phyloP scores from a whole-genome alignment of 2,797 vertebrate species.

The Sorex maritimensis region DNA sequence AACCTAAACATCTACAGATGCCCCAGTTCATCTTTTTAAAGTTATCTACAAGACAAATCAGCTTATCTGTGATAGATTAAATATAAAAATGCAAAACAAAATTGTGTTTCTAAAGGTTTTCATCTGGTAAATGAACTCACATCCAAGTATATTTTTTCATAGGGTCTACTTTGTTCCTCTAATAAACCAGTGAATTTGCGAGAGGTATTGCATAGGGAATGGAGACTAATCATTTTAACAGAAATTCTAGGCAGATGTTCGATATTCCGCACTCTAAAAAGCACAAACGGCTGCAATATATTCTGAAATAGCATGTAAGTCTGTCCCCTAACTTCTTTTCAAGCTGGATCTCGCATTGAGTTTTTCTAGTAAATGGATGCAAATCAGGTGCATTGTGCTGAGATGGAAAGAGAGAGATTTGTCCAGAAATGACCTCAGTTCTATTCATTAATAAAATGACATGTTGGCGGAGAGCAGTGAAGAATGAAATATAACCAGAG shows the following conservation, averaged over 20 bases:
- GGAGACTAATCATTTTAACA: slow-evolving; percentile 79
- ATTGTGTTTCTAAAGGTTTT: slow-evolving; percentile 84
- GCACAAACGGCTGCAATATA: slow-evolving; percentile 79
- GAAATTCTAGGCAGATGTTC: slow-evolving; percentile 76
- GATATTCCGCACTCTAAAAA: slow-evolving; percentile 59
- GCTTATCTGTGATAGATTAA: slow-evolving; percentile 84
- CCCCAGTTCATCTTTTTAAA: slow-evolving; percentile 84
- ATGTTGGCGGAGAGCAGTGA: slow-evolving; percentile 89
- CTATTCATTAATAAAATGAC: slow-evolving; percentile 92
- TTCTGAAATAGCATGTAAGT: slow-evolving; percentile 87
- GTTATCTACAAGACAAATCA: slow-evolving; percentile 87
- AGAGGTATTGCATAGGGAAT: slow-evolving; percentile 71
- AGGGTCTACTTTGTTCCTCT: slow-evolving; percentile 73
- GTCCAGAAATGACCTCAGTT: slow-evolving; percentile 92
- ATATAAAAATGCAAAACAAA: slow-evolving; percentile 84
- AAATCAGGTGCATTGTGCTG: slow-evolving; percentile 92
- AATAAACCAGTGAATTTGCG: slow-evolving; percentile 77
- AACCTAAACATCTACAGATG: slow-evolving; percentile 88
- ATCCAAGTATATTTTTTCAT: slow-evolving; percentile 77
- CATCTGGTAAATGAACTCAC: slow-evolving; percentile 83
- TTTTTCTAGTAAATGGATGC: slow-evolving; percentile 92
- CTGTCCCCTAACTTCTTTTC: slow-evolving; percentile 89
- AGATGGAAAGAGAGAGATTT: slow-evolving; percentile 89
- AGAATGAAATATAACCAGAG: slow-evolving; percentile 90
- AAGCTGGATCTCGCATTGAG: slow-evolving; percentile 89